Base-by-base conservation (phyloP, 1,140 invertebrate genomes). In the Bombus terrestris region DNA sequence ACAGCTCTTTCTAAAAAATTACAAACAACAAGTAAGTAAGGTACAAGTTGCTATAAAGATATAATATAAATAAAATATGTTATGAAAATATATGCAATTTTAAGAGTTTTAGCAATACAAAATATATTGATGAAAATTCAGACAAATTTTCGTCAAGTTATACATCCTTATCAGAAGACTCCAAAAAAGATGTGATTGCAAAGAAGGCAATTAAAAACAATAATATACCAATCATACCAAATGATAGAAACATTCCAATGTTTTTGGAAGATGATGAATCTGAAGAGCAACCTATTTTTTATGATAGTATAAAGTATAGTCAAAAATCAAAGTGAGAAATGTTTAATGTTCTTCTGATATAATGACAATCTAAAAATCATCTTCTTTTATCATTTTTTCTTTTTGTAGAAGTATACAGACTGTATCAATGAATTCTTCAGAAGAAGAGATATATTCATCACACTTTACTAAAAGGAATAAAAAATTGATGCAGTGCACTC, bases 321-420 rank as follows among this genome's bases (percentile, higher is more conserved):
- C 32, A 83, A 39, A 73, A 86, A n/a, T 92, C 85, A 25, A 88
- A 80, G 83, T 91, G 76, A 69, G 71, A 85, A 43, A 62, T 59
- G 59, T 28, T 35, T 69, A 81, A 18, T 74, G 35, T 66, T 83
- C 41, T 74, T 37, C 15, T 73, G 28, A 41, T 81, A 62, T 25
- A 62, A 64, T 68, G 3, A 35, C 3, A 37, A 18, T 64, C 15
- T 39, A 39, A 53, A 59, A 59, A 43, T 68, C 18, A 10, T 62
- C 18, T 22, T 64, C 28, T 25, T 25, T 39, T 68, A 71, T 68
- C 43, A 79, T 79, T 77, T 72, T 83, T n/a, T 83, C 79, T 74
- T 64, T 77, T 81, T 85, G 32, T 68, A 93, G 92, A 84, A 82
- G 88, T 74, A 91, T 92, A 37, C 93, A 93, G 81, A 94, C 93